Percentiles rank a stretch among this genome's conserved stretches.
Evolutionary conservation across 2,113 vertebrate species (phyloP).

Genomic region (Neotoma lepida): DNA sequence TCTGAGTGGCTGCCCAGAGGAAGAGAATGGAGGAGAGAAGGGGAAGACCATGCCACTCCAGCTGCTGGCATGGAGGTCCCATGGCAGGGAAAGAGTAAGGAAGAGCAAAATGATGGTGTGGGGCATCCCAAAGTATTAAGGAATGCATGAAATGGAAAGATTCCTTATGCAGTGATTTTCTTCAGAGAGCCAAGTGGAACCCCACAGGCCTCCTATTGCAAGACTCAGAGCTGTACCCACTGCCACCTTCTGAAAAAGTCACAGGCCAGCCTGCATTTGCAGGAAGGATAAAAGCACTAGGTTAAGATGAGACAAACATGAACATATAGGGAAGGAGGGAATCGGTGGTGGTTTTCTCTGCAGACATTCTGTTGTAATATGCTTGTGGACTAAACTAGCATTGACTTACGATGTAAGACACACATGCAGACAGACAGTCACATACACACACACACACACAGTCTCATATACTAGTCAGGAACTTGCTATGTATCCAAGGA

Average conservation of each 20-base stretch:
- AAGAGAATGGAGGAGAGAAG: neutral
- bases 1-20: neutral
- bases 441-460: neutral
- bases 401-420: neutral
- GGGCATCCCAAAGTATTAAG: neutral
- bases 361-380: neutral
- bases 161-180: neutral
- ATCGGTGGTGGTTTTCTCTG: neutral
- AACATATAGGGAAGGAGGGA: neutral
- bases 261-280: neutral
- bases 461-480: neutral
- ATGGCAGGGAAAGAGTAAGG: neutral
- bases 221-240: neutral
- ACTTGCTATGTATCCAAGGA: neutral
- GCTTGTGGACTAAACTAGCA: neutral
- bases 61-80: neutral
- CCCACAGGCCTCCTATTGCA: neutral
- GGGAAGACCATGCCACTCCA: neutral
- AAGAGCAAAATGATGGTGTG: neutral
- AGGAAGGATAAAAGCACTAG: neutral
- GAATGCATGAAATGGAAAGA: neutral
- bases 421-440: neutral
- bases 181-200: neutral
- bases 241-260: neutral
- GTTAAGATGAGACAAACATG: neutral